phyloP scores from a whole-genome alignment of 2,113 vertebrate genomes.

The Vimba vimba region DNA sequence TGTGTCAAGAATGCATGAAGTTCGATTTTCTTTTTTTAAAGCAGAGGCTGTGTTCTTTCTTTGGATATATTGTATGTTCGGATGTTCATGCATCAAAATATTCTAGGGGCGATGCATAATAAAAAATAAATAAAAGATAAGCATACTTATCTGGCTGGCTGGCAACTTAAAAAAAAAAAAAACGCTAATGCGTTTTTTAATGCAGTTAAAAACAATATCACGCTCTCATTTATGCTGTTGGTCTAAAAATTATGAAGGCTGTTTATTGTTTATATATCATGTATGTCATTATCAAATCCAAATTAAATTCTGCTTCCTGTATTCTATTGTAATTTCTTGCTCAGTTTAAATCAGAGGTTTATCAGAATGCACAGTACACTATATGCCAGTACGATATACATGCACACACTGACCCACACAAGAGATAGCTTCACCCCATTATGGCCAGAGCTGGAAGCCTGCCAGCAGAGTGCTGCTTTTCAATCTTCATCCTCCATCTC shows the following conservation, averaged over 20 bases:
- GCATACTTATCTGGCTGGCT: too few species aligned
- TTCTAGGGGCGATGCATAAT: too few species aligned
- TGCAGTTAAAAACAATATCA: neutral
- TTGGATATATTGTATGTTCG: too few species aligned
- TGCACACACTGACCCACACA: slow-evolving; percentile 21
- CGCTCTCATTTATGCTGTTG: neutral
- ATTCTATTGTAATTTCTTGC: neutral
- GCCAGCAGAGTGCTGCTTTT: slow-evolving; percentile 51
- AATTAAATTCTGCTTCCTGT: neutral
- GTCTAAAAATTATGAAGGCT: neutral
- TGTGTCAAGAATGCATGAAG: too few species aligned
- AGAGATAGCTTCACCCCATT: slow-evolving; percentile 50
- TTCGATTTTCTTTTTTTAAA: too few species aligned
- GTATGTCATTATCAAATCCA: neutral
- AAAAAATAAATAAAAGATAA: too few species aligned
- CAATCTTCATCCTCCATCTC: slow-evolving; percentile 44
- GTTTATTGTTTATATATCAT: neutral
- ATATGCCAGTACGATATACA: neutral
- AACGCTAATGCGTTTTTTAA: too few species aligned
- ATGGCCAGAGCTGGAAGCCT: slow-evolving; percentile 48
- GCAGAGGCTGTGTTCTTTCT: too few species aligned
- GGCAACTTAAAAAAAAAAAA: too few species aligned
- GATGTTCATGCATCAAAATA: too few species aligned
- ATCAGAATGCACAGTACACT: neutral
- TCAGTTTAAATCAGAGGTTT: neutral